Conservation (phyloP, 2,113 vertebrate species). For the Marcusenius ussheri region DNA sequence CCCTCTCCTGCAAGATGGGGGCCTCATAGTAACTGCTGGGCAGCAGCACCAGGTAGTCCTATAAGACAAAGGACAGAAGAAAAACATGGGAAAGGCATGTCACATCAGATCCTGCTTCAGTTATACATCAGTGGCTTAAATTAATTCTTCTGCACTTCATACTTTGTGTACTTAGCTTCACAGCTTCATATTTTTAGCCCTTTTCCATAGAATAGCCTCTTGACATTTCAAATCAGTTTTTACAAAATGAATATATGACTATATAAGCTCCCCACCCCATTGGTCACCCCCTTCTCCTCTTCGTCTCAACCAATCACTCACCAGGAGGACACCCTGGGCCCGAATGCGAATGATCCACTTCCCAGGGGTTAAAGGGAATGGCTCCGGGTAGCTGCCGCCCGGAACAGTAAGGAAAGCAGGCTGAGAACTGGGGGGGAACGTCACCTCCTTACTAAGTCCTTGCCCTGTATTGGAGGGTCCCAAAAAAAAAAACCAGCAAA, state of each 20-base stretch:
- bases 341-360: constrained; percentile 72
- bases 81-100: background rate
- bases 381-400: constrained; percentile 67
- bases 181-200: background rate
- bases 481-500: background rate
- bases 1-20: constrained; percentile 63
- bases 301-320: constrained; percentile 49
- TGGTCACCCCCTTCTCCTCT: background rate
- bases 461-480: constrained; percentile 52
- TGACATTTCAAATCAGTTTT: background rate
- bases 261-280: background rate
- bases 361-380: constrained; percentile 71
- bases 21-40: constrained; percentile 85
- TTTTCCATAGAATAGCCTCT: background rate
- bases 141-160: background rate
- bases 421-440: constrained; percentile 69
- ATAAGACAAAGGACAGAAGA: background rate
- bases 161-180: background rate
- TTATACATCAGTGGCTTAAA: background rate
- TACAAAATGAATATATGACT: background rate
- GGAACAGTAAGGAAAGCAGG: constrained; percentile 81
- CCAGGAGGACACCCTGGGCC: constrained; percentile 80
- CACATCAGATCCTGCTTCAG: background rate
- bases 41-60: constrained; percentile 90
- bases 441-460: constrained; percentile 70